Evolutionary conservation across 2,797 vertebrate species (phyloP).

Genomic region (Danionella dracula): DNA sequence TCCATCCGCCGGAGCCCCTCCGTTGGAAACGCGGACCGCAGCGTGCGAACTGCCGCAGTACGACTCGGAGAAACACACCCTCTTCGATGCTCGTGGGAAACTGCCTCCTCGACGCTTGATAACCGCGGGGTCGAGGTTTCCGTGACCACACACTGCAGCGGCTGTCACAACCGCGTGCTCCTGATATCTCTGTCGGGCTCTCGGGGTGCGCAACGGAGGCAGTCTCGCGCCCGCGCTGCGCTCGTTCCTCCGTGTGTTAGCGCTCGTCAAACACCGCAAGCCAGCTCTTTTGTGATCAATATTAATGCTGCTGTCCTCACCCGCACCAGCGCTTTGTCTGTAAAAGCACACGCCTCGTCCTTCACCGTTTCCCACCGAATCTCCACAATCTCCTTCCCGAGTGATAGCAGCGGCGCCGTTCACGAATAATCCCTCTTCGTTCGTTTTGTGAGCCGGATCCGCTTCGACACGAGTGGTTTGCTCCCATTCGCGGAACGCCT

Average conservation of each 20-base stretch:
- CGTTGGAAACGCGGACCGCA: constrained; percentile 7
- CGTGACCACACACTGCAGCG: constrained; percentile 30
- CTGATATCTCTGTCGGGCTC: constrained; percentile 20
- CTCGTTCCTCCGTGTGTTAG: constrained; percentile 25
- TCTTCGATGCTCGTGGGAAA: constrained; percentile 38
- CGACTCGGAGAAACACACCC: constrained; percentile 44
- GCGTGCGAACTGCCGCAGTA: constrained; percentile 40
- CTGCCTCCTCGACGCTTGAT: constrained; percentile 45
- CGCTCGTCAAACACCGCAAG: constrained; percentile 30
- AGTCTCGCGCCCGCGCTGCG: constrained; percentile 2
- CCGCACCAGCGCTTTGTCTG: constrained; percentile 29
- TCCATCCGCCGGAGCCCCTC: constrained; percentile 11
- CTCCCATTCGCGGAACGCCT: constrained; percentile 37
- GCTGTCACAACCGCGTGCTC: constrained; percentile 14
- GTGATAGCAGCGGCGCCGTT: constrained; percentile 36
- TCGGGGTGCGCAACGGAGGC: constrained; percentile 22
- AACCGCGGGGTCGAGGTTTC: constrained; percentile 24
- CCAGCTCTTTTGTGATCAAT: constrained; percentile 37
- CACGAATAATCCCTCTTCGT: constrained; percentile 19
- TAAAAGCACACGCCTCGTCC: constrained; percentile 20
- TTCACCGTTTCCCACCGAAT: constrained; percentile 21
- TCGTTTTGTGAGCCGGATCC: constrained; percentile 23
- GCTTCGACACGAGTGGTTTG: constrained; percentile 29
- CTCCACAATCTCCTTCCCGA: constrained; percentile 24
- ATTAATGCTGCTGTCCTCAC: constrained; percentile 31